These are phyloP conservation scores for Amblyraja radiata DNA, from an alignment of 2,797 vertebrate genomes.

Conservation along the genomic window DNA sequence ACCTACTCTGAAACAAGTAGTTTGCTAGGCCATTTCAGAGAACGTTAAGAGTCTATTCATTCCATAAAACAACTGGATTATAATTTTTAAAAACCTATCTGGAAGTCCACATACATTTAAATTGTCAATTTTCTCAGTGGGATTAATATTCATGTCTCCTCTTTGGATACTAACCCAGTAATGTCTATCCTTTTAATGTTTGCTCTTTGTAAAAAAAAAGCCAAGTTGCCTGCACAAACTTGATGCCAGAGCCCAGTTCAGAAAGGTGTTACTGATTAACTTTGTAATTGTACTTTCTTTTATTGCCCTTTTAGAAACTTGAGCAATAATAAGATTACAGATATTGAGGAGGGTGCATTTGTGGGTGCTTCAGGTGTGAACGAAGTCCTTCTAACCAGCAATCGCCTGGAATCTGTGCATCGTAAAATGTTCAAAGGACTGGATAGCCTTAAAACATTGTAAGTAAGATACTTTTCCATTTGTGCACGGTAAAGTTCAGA, in stretches of 20 bases:
- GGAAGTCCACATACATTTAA: no score
- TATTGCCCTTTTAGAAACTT: slow-evolving; percentile 71
- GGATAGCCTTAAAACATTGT: slow-evolving; percentile 88
- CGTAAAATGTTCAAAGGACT: slow-evolving; percentile 91
- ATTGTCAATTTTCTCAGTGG: no score
- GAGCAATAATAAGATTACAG: slow-evolving; percentile 94
- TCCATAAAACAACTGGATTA: no score
- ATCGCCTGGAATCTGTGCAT: slow-evolving; percentile 81
- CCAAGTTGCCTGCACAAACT: not conserved
- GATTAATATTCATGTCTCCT: no score
- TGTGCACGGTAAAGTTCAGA: no score
- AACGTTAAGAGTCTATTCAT: no score
- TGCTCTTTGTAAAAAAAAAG: not conserved
- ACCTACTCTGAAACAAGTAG: no score
- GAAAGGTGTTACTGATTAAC: not conserved
- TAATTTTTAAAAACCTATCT: no score
- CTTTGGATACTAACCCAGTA: not conserved
- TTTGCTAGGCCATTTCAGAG: no score
- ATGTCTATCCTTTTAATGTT: not conserved
- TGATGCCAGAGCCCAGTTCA: not conserved
- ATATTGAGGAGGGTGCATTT: slow-evolving; percentile 94
- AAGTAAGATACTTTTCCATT: slow-evolving; percentile 52
- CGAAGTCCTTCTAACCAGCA: slow-evolving; percentile 86
- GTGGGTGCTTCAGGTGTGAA: slow-evolving; percentile 88
- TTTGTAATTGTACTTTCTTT: not conserved